A percentile compares a stretch with the other conserved stretches of the same genome.
These are phyloP conservation scores for Coreius guichenoti DNA, from an alignment of 2,797 vertebrate species.

Conservation along the genomic window DNA sequence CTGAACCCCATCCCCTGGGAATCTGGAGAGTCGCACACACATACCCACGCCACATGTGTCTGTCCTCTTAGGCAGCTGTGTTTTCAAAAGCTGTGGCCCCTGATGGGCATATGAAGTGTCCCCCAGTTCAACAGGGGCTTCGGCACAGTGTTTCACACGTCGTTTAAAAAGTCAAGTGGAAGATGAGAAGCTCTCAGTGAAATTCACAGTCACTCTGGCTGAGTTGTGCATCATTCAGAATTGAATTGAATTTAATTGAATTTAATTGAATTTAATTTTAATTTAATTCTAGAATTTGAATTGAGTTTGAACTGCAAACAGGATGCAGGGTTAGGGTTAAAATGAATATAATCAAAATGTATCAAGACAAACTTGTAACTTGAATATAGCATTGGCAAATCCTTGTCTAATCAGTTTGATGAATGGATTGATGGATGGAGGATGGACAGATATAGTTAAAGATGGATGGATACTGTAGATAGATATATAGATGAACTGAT, in stretches of 20 bases:
- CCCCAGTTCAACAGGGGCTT: constrained; percentile 39
- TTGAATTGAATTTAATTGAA: too few relatives aligned
- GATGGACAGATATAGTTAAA: background rate
- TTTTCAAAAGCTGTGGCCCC: constrained; percentile 74
- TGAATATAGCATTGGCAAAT: background rate
- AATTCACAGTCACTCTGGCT: background rate
- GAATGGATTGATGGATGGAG: background rate
- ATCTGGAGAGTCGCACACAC: constrained; percentile 60
- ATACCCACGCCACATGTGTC: constrained; percentile 61
- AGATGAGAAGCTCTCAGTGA: constrained; percentile 32
- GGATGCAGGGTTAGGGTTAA: background rate
- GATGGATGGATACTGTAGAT: background rate
- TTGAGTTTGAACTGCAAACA: background rate
- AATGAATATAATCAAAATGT: background rate
- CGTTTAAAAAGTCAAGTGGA: constrained; percentile 26
- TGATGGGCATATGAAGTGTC: constrained; percentile 66
- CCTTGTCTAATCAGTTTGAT: background rate
- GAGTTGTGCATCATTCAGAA: background rate
- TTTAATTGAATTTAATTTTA: too few relatives aligned
- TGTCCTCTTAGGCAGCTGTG: constrained; percentile 76
- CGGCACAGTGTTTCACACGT: constrained; percentile 26
- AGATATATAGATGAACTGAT: background rate
- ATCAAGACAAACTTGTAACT: too few relatives aligned
- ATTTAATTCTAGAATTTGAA: background rate
- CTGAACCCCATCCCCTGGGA: constrained; percentile 65